These are phyloP conservation scores for Parazoanthus darwini DNA, from an alignment of 92 coral and sea anemone species.

Conservation along the genomic window DNA sequence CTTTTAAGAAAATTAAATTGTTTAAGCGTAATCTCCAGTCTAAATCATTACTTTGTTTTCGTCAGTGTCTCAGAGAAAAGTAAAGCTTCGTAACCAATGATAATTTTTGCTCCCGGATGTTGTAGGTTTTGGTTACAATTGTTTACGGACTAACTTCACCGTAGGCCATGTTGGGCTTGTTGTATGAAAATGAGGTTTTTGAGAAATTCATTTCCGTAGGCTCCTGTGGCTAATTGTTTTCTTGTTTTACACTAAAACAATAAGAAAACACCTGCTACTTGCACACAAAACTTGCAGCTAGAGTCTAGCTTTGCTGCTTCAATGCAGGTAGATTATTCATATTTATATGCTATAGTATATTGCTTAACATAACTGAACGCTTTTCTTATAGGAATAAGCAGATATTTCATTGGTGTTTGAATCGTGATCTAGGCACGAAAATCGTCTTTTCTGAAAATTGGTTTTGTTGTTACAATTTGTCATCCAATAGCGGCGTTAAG, in stretches of 20 bases:
- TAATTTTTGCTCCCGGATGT: background rate
- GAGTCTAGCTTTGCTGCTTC: background rate
- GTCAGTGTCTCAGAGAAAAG: background rate
- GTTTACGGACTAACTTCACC: background rate
- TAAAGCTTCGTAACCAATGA: background rate
- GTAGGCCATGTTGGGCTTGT: no score
- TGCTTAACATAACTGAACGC: background rate
- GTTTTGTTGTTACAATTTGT: background rate
- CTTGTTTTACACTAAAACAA: conserved; percentile 19
- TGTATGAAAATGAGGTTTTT: background rate
- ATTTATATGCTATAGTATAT: background rate
- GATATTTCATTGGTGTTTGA: background rate
- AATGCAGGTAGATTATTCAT: background rate
- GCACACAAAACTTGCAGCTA: background rate
- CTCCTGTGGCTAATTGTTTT: conserved; percentile 7
- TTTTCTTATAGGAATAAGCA: background rate
- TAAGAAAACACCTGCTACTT: conserved; percentile 37
- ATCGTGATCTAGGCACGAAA: background rate
- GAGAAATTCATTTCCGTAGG: background rate
- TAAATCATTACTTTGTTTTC: background rate
- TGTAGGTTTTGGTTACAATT: background rate
- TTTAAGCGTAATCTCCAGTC: background rate
- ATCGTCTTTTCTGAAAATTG: background rate
- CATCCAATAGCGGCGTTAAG: background rate
- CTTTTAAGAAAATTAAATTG: background rate